Percentiles rank a stretch among this genome's conserved stretches.
Conservation (phyloP, 2,797 vertebrate species). For the Distichodus sexfasciatus region DNA sequence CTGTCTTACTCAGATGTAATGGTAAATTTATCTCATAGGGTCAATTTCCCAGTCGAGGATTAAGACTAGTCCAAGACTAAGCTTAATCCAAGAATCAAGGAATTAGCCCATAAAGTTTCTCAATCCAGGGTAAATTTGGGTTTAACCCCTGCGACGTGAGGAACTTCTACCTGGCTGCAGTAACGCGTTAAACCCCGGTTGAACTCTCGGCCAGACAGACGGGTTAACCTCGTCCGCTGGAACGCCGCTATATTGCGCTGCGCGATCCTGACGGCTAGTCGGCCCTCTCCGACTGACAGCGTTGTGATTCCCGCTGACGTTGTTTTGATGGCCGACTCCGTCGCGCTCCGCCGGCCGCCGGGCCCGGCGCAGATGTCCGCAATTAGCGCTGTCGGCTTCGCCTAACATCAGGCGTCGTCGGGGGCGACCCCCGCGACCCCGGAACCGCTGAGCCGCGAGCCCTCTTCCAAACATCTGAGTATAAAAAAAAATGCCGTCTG, state of each 20-base stretch:
- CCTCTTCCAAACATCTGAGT: conserved; percentile 33
- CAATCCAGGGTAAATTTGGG: too few relatives aligned
- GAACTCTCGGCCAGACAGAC: background rate
- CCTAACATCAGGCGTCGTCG: conserved; percentile 61
- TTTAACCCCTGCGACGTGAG: too few relatives aligned
- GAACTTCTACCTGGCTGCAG: background rate
- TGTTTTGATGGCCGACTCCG: conserved; percentile 62
- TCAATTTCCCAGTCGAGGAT: too few relatives aligned
- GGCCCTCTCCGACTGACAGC: conserved; percentile 33
- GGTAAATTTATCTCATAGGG: too few relatives aligned
- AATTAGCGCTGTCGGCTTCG: conserved; percentile 70
- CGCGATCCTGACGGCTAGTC: background rate
- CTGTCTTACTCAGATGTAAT: too few relatives aligned
- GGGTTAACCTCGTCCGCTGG: conserved; percentile 9
- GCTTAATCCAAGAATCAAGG: too few relatives aligned
- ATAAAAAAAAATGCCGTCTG: conserved; percentile 6
- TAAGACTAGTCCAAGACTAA: too few relatives aligned
- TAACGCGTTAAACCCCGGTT: background rate
- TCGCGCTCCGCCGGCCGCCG: conserved; percentile 54
- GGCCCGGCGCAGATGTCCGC: conserved; percentile 69
- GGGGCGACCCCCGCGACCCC: conserved; percentile 42
- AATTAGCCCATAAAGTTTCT: too few relatives aligned
- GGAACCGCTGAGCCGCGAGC: conserved; percentile 15
- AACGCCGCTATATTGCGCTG: conserved; percentile 18
- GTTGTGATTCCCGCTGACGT: conserved; percentile 67